These are phyloP conservation scores for Anthophora plumipes DNA, from an alignment of 2,888 invertebrate genomes.

Conservation along the genomic window DNA sequence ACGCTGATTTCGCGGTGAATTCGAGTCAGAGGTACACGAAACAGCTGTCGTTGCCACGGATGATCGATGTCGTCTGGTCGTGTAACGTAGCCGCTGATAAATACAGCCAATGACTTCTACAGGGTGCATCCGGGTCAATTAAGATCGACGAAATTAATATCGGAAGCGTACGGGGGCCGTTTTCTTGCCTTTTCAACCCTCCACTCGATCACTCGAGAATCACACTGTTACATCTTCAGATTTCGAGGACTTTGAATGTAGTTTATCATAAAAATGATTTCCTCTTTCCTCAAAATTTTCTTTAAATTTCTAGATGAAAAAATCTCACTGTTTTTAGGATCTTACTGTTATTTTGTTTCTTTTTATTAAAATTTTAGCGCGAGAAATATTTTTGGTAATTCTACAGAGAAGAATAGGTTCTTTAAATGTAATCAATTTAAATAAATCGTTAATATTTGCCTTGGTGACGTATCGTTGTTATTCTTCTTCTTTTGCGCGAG, in stretches of 20 bases:
- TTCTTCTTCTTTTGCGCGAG: no score
- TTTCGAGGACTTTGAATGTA: not conserved
- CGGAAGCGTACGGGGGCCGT: not conserved
- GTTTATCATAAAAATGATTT: no score
- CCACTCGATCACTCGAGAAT: not conserved
- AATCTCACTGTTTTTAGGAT: no score
- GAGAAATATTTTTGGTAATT: no score
- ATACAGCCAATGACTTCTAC: conserved; percentile 32
- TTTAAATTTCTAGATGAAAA: not conserved
- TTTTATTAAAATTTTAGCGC: not conserved
- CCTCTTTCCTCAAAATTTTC: no score
- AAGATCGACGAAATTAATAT: conserved; percentile 39
- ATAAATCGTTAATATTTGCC: no score
- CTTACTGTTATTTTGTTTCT: no score
- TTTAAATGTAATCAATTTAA: no score
- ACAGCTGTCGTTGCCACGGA: conserved; percentile 25
- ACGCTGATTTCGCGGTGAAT: conserved; percentile 25
- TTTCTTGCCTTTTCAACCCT: not conserved
- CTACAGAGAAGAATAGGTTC: no score
- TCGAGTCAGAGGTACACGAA: conserved; percentile 15
- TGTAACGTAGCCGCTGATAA: conserved; percentile 32
- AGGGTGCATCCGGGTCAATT: conserved; percentile 36
- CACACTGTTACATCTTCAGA: not conserved
- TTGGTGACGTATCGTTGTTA: no score
- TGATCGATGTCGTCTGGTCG: conserved; percentile 27